A percentile compares a stretch with the other conserved stretches of the same genome.
phyloP scores from a whole-genome alignment of 2,113 vertebrate species.

The Garra rufa region DNA sequence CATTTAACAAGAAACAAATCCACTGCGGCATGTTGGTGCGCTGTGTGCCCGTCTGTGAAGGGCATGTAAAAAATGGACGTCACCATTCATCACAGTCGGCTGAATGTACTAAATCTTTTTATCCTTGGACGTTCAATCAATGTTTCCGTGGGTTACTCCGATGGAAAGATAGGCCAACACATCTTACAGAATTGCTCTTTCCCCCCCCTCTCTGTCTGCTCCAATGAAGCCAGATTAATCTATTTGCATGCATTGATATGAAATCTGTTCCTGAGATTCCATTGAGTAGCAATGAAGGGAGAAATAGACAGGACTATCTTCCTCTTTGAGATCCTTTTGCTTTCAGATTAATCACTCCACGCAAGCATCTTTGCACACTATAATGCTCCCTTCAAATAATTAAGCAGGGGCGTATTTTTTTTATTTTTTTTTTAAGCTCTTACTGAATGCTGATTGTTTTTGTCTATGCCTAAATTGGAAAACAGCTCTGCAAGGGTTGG shows the following conservation, averaged over 20 bases:
- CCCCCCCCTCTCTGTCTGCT: slow-evolving; percentile 56
- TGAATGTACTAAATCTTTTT: slow-evolving; percentile 60
- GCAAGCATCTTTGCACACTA: slow-evolving; percentile 28
- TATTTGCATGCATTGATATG: slow-evolving; percentile 59
- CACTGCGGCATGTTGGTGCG: slow-evolving; percentile 30
- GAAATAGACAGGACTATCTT: slow-evolving; percentile 46
- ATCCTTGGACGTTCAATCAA: slow-evolving; percentile 61
- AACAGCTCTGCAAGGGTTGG: slow-evolving; percentile 15
- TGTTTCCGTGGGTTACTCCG: slow-evolving; percentile 55
- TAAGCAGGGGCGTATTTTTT: not conserved
- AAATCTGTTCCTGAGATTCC: slow-evolving; percentile 52
- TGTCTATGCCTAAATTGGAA: slow-evolving; percentile 28
- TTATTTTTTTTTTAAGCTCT: slow-evolving; percentile 3
- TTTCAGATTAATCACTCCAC: slow-evolving; percentile 49
- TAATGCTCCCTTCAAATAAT: slow-evolving; percentile 29
- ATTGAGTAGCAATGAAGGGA: slow-evolving; percentile 46
- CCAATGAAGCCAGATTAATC: slow-evolving; percentile 60
- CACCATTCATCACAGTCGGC: slow-evolving; percentile 55
- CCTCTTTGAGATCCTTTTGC: slow-evolving; percentile 30
- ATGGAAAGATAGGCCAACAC: slow-evolving; percentile 54
- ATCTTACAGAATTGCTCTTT: slow-evolving; percentile 59
- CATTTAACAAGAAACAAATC: slow-evolving; percentile 49
- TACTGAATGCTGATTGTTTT: slow-evolving; percentile 29
- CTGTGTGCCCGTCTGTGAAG: slow-evolving; percentile 50
- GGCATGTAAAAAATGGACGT: slow-evolving; percentile 46